These are phyloP conservation scores for Drosophila lacicola DNA, from an alignment of 2,888 invertebrate genomes.

Conservation along the genomic window DNA sequence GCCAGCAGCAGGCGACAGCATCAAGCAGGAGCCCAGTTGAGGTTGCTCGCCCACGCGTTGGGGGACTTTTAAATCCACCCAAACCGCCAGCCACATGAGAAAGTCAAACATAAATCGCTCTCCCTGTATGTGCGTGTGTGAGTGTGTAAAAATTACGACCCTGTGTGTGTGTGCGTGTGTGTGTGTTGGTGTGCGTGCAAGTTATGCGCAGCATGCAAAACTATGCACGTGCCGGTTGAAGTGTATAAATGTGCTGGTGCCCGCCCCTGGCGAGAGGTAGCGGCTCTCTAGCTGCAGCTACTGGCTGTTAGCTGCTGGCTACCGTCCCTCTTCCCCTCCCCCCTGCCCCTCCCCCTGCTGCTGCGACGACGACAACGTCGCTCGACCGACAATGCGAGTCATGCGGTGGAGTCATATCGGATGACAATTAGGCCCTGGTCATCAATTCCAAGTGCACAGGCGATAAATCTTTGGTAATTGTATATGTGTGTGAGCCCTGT, in stretches of 20 bases:
- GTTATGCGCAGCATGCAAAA: slow-evolving; percentile 81
- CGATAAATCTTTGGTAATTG: slow-evolving; percentile 82
- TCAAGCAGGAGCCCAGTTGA: slow-evolving; percentile 44
- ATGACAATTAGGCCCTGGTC: slow-evolving; percentile 81
- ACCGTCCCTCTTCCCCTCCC: background rate
- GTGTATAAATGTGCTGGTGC: slow-evolving; percentile 76
- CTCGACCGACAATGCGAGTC: slow-evolving; percentile 78
- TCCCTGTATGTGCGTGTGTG: slow-evolving; percentile 30
- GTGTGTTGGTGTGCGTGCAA: slow-evolving; percentile 53
- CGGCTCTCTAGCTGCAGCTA: slow-evolving; percentile 17
- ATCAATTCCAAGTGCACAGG: slow-evolving; percentile 81
- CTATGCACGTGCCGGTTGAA: slow-evolving; percentile 78
- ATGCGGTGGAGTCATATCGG: slow-evolving; percentile 80
- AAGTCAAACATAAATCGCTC: slow-evolving; percentile 82
- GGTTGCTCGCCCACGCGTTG: slow-evolving; percentile 47
- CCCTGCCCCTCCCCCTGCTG: background rate
- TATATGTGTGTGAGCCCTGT: slow-evolving; percentile 40
- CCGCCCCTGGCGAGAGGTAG: slow-evolving; percentile 62
- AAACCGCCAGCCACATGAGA: slow-evolving; percentile 76
- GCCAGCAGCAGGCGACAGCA: slow-evolving; percentile 55
- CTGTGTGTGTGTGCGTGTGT: too few species aligned
- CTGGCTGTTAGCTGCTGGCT: slow-evolving; percentile 15
- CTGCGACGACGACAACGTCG: slow-evolving; percentile 44
- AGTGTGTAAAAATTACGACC: slow-evolving; percentile 66
- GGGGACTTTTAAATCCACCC: slow-evolving; percentile 70